Evolutionary conservation across 2,113 vertebrate genomes (phyloP), one percentile per base, ranked within the genome.

Genomic region (Leptobrachium leishanense): DNA sequence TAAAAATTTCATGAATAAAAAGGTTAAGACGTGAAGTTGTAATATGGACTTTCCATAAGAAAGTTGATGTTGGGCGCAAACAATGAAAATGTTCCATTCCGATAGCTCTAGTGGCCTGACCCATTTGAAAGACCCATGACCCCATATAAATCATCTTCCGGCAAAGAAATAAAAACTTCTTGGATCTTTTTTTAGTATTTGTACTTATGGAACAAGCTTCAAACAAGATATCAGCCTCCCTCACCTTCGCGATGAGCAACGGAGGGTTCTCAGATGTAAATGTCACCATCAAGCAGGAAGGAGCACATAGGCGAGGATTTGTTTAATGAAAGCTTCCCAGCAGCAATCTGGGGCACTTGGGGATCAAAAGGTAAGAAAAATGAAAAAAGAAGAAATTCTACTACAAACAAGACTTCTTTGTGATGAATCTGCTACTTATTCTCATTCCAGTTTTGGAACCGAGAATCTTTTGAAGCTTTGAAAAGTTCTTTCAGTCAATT

Each of bases 331-430:
- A 71, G 68, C 44, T 41, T 72, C 39, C 43, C 68, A 40, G 68
- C 57, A 72, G 68, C 57, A 79, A 79, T 63, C 57, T 79, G 76
- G 76, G 68, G 3, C 76, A 79, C 2, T 2, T 20, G 7, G n/a
- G 68, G 76, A 71, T 72, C 7, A 42, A 12, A 77, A 31, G 20
- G 9, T 31, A 42, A 31, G 54, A 43, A 43, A 44, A 8, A 54
- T 31, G 20, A 31, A 54, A 54, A 54, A 53, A 54, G 11, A 59
- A 59, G 55, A 50, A 50, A 72, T 71, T 54, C 68, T 43, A 13
- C 13, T 54, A 70, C 39, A 5, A 76, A 77, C 76, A 43, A 79
- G 39, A n/a, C 12, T 54, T 42, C 31, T 64, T 7, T 70, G 57
- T 72, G 76, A 63, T 54, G 69, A 72, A 72, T 41, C 68, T 57